A percentile compares a stretch with the other conserved stretches of the same genome.
These are phyloP conservation scores for Lithophane leautieri DNA, from an alignment of 2,888 invertebrate species.

Conservation along the genomic window DNA sequence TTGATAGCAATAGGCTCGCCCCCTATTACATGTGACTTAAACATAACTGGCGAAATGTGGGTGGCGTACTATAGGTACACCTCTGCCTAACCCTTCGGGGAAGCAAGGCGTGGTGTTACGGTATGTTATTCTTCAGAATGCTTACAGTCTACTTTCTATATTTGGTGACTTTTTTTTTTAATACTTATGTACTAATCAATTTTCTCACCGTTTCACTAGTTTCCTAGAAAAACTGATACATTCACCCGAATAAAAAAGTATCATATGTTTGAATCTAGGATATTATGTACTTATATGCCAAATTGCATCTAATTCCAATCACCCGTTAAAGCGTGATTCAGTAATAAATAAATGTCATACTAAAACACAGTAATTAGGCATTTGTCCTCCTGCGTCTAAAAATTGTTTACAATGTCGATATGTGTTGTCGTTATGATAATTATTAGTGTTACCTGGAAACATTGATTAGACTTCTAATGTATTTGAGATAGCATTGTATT, in stretches of 20 bases:
- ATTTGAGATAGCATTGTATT: conserved; percentile 39
- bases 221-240: no score
- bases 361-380: background rate
- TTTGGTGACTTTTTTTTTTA: conserved; percentile 60
- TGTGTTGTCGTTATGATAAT: conserved; percentile 10
- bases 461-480: conserved; percentile 47
- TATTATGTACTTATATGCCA: background rate
- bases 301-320: background rate
- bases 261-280: background rate
- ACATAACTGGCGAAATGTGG: no score
- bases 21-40: background rate
- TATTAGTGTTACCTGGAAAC: conserved; percentile 13
- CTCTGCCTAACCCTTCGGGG: background rate
- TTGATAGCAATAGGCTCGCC: background rate
- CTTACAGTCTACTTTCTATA: background rate
- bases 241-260: background rate
- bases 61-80: no score
- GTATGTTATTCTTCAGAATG: background rate
- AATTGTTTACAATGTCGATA: background rate
- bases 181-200: background rate
- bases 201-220: background rate
- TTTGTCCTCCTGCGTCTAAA: background rate
- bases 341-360: background rate
- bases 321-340: background rate
- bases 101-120: background rate